Evolutionary conservation across 1,140 invertebrate genomes (phyloP).

Genomic region (Tetramorium alpestre): DNA sequence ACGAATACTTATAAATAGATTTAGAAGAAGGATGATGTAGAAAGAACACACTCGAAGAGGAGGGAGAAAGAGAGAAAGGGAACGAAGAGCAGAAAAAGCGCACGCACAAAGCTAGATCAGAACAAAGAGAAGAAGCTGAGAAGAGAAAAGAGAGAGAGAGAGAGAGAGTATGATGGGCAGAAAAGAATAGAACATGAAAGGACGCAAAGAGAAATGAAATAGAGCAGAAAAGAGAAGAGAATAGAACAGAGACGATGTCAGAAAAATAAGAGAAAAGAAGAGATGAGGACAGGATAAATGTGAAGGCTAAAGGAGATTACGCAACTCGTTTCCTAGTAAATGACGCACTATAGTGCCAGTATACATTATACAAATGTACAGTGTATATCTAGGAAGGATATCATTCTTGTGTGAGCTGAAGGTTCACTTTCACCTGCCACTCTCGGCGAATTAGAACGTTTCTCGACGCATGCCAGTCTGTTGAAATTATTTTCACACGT

Average conservation of each 20-base stretch:
- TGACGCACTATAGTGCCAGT: background rate
- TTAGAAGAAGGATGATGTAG: background rate
- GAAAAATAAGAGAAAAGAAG: background rate
- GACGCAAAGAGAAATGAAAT: background rate
- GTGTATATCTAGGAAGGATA: background rate
- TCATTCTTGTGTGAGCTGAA: background rate
- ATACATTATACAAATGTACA: background rate
- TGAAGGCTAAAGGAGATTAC: slow-evolving; percentile 26
- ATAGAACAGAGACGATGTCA: background rate
- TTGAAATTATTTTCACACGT: background rate
- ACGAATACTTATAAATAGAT: slow-evolving; percentile 36
- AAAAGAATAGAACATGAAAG: background rate
- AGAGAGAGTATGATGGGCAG: background rate
- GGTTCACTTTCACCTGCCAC: slow-evolving; percentile 20
- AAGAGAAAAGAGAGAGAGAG: background rate
- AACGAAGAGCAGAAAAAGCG: background rate
- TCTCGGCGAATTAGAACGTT: background rate
- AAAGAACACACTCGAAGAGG: background rate
- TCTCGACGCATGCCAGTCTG: background rate
- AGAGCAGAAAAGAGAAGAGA: background rate
- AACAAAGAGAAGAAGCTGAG: background rate
- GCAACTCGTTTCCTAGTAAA: slow-evolving; percentile 12
- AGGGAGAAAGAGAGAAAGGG: background rate
- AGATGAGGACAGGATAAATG: background rate
- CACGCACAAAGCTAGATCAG: background rate